Evolutionary conservation across 2,113 vertebrate species (phyloP).

Genomic region (Elephantulus edwardii): DNA sequence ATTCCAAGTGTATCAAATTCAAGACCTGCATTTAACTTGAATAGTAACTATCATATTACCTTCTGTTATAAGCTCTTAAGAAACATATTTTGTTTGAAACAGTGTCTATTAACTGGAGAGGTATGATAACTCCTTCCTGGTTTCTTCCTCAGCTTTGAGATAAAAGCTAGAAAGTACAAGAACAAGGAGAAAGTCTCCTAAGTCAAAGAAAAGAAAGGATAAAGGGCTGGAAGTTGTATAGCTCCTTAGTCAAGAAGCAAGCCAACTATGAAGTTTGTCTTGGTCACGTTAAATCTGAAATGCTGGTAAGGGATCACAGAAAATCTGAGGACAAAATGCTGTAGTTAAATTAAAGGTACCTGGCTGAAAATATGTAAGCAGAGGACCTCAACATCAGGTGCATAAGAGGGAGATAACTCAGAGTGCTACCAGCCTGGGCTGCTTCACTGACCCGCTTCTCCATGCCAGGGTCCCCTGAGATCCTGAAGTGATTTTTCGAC

Average conservation of each 20-base stretch:
- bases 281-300: constrained; percentile 12
- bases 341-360: neutral
- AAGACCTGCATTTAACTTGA: constrained; percentile 40
- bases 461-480: constrained; percentile 6
- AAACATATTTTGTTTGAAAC: constrained; percentile 15
- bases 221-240: neutral
- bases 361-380: constrained; percentile 4
- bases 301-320: neutral
- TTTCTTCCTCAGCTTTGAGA: neutral
- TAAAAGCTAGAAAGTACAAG: constrained; percentile 4
- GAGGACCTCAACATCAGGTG: neutral
- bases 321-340: neutral
- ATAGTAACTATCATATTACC: neutral
- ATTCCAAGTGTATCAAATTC: constrained; percentile 33
- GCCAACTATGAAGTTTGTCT: neutral
- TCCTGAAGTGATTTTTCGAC: constrained; percentile 24
- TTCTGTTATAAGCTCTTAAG: neutral
- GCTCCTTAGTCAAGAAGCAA: constrained; percentile 19
- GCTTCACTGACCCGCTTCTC: neutral
- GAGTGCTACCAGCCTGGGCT: neutral
- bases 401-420: neutral
- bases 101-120: neutral
- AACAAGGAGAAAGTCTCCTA: neutral
- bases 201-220: neutral
- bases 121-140: neutral